phyloP scores from a whole-genome alignment of 2,113 vertebrate genomes.

The Etheostoma cragini region DNA sequence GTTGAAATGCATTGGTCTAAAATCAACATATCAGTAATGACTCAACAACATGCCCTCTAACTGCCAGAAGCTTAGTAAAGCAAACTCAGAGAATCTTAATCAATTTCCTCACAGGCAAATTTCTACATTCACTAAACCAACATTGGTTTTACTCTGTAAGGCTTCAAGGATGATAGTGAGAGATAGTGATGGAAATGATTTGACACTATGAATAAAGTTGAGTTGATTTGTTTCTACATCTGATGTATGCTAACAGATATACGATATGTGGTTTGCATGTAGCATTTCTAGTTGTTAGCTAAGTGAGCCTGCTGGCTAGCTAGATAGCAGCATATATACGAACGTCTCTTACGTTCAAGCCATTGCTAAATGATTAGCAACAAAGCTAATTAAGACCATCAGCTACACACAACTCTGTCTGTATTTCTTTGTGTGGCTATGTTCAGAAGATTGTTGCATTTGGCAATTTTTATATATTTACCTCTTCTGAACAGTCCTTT shows the following conservation, averaged over 20 bases:
- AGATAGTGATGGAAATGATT: background rate
- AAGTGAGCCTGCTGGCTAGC: background rate
- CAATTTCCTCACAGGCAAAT: constrained; percentile 61
- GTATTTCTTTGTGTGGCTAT: too few species aligned
- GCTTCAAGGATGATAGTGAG: background rate
- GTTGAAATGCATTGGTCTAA: constrained; percentile 12
- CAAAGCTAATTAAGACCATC: too few species aligned
- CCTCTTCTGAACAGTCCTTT: too few species aligned
- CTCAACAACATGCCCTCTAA: constrained; percentile 19
- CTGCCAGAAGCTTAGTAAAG: constrained; percentile 39
- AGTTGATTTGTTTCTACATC: background rate
- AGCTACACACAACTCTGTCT: too few species aligned
- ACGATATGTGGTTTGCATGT: background rate
- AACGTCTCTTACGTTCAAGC: too few species aligned
- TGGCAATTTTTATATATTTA: too few species aligned
- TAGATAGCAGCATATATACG: background rate
- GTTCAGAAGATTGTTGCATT: too few species aligned
- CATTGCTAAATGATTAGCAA: too few species aligned
- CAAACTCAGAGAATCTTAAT: constrained; percentile 50
- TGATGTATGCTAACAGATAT: background rate
- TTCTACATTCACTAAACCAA: constrained; percentile 45
- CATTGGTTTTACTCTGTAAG: constrained; percentile 21
- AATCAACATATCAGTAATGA: constrained; percentile 40
- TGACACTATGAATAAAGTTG: too few species aligned
- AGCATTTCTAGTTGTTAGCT: background rate